Conservation (phyloP, 2,888 invertebrate genomes). For the Xylota segnis region DNA sequence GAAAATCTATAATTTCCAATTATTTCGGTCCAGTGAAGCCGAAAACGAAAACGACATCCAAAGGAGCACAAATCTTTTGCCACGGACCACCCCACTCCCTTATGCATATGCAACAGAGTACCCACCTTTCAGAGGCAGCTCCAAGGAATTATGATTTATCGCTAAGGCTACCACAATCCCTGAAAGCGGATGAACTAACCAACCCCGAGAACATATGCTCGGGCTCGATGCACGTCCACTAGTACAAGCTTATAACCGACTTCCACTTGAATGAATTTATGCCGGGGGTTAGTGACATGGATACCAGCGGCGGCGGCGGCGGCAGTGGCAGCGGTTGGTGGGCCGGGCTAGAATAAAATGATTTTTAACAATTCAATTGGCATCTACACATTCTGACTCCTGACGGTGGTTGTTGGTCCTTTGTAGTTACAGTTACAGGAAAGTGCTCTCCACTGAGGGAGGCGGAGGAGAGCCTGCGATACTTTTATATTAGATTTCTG, state of each 20-base stretch:
- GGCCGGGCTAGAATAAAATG: conserved; percentile 24
- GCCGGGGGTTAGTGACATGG: conserved; percentile 42
- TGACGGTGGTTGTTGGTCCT: conserved; percentile 48
- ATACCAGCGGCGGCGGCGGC: conserved; percentile 2
- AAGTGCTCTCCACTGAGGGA: not conserved
- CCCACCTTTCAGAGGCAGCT: conserved; percentile 37
- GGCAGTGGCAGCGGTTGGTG: not conserved
- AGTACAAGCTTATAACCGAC: conserved; percentile 57
- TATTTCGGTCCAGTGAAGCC: conserved; percentile 80
- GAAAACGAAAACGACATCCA: conserved; percentile 77
- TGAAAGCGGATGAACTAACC: conserved; percentile 40
- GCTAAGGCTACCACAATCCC: conserved; percentile 53
- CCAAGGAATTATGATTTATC: conserved; percentile 70
- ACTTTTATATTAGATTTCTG: conserved; percentile 73
- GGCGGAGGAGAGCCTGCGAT: not conserved
- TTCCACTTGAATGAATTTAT: conserved; percentile 62
- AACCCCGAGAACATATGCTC: conserved; percentile 48
- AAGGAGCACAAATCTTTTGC: conserved; percentile 42
- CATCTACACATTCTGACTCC: conserved; percentile 44
- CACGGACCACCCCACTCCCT: not conserved
- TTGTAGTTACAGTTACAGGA: conserved; percentile 50
- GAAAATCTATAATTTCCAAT: conserved; percentile 78
- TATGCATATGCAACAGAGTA: conserved; percentile 56
- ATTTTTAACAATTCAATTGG: conserved; percentile 71
- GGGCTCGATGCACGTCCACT: conserved; percentile 34